Evolutionary conservation across 2,888 invertebrate genomes (phyloP), one percentile per base, ranked within the genome.

Genomic region (Chaitophorus viminalis): DNA sequence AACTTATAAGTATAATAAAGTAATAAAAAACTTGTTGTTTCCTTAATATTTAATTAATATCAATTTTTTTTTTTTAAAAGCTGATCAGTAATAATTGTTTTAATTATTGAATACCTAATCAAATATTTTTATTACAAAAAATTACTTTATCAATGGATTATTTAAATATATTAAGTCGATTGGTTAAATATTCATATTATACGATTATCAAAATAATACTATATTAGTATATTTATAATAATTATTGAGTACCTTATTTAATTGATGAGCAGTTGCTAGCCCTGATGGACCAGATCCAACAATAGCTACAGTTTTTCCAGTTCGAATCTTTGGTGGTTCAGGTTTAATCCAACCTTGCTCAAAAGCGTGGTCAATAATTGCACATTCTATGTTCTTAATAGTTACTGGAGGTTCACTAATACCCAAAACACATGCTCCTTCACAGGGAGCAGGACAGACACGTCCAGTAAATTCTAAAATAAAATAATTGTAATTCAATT

Each of bases 311-410:
- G 94, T 94, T 90, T 95, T 96, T 25, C 96, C 97, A 68, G 96
- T 96, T 87, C 97, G 93, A 39, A 92, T 90, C 17, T 93, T 92
- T 0, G 98, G 98, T 65, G 94, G 94, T 91, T 96, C 94, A 0
- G 99, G 95, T 82, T 93, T 93, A 90, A 99, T 96, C 98, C 98
- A 98, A 8, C 98, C 98, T 92, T 96, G 95, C 91, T 98, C 97
- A 92, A 98, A 99, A 21, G 98, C 99, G 92, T 98, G 95, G 93
- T 99, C 99, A 90, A 99, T 99, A 91, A 99, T 99, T 88, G 99
- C 95, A 92, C 99, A 99, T 93, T 99, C 99, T 90, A 99, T 99
- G 92, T 98, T 98, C 93, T 99, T 99, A 91, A 99, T 99, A 89
- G 99, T 99, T 39, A 99, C 99, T 21, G 99, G 94, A 5, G 98